Base-by-base conservation (phyloP, 2,888 invertebrate genomes). In the Entomobrya proxima region DNA sequence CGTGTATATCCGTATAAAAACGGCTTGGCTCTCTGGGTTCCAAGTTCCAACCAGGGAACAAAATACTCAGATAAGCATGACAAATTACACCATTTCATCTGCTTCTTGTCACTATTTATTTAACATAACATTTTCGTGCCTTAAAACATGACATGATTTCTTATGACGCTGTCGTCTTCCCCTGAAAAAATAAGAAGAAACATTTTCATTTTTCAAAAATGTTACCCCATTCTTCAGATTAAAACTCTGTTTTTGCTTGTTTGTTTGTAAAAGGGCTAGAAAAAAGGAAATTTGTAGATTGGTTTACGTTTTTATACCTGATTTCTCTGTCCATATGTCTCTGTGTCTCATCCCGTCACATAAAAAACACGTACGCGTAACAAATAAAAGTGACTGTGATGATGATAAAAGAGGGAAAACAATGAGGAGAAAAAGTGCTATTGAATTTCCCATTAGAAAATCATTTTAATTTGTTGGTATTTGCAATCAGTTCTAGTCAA, bases 51-150 rank as follows among this genome's bases (percentile, higher is more conserved):
- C 47, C 7, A 67, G 37, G 40, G 24, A 67, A 79, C 75, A 81
- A 77, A 81, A 82, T 52, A 72, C 30, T 50, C 47, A 76, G 82
- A 86, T 86, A 86, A 86, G 76, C 86, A 86, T 86, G 86, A 86
- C 86, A 86, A 86, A 86, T 86, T 82, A 81, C 69, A 50, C 61
- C 61, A 40, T 77, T 86, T 86, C 77, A 78, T 86, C 86, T 81
- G 82, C 74, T 82, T 50, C 86, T 47, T 86, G 86, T 86, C 81
- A 86, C 86, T 81, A 86, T 86, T 86, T 86, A 82, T 86, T 82
- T 81, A 77, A 67, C 67, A 76, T 80, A 50, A 85, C 52, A 85
- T 75, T 79, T 58, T 52, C 47, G 32, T 69, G 64, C 52, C 24
- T 27, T 61, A 11, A 5, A 64, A 69, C 83, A 77, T 83, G 83